Base-by-base conservation (phyloP, 2,113 vertebrate genomes). In the Sciurus niger region DNA sequence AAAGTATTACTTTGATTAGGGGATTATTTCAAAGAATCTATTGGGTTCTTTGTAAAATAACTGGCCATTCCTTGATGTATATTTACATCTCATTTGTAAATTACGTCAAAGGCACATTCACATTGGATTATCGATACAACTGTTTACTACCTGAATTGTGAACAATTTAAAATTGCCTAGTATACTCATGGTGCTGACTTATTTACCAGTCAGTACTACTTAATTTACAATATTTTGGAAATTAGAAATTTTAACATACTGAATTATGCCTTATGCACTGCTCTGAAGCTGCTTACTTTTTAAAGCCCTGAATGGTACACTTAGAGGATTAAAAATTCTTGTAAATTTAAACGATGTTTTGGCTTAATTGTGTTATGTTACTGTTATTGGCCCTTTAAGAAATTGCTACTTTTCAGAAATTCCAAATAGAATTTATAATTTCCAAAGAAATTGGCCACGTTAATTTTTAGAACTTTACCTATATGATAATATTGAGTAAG, bases 211-310 rank as follows among this genome's bases (percentile, higher is more conserved):
- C 93, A 40, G 24, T 80, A 34, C 17, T 67, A 55, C 24, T 28
- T 68, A n/a, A 58, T 28, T 73, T 86, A 37, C 7, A 34, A 12
- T 83, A 73, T 87, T 83, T 91, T 93, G 72, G 88, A 88, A 91
- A 79, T 55, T 67, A 79, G 46, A 80, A 74, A 85, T 65, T 43
- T 93, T 96, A 60, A 78, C 25, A 2, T 94, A 7, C 32, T 67
- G 58, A 60, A 63, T 92, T 84, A 53, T 8, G 55, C 51, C 32
- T 65, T 43, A 24, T 53, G 22, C 30, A 63, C 13, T 79, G n/a
- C 84, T 90, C 51, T 93, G 51, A 92, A 95, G 55, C 80, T 60
- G 76, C 9, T 68, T 79, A 73, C 16, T 93, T 84, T 63, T 91
- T 96, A 65, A 92, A 53, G 43, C 30, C 16, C 11, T 17, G 14